These are phyloP conservation scores for Brachionus manjavacas DNA, from an alignment of 1,140 invertebrate genomes.

Conservation along the genomic window DNA sequence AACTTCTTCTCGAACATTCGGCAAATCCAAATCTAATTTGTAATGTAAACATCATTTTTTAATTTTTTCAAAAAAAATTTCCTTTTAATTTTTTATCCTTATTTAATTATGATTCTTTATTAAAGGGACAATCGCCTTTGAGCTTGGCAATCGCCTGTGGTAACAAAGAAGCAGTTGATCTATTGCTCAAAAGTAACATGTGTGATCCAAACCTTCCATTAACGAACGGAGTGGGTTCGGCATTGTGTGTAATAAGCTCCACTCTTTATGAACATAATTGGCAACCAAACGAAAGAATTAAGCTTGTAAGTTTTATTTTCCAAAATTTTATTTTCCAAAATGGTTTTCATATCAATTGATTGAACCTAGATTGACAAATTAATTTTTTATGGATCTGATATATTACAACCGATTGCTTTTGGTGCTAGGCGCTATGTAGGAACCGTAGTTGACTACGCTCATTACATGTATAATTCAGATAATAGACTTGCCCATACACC, in stretches of 20 bases:
- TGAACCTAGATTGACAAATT: constrained; percentile 53
- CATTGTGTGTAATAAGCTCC: constrained; percentile 52
- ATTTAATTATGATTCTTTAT: not conserved
- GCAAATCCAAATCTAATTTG: constrained; percentile 54
- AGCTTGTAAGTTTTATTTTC: constrained; percentile 48
- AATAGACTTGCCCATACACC: constrained; percentile 55
- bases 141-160: constrained; percentile 55
- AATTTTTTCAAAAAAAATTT: no score
- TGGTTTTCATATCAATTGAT: not conserved
- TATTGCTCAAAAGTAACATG: constrained; percentile 47
- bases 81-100: not conserved
- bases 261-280: constrained; percentile 53
- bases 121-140: constrained; percentile 52
- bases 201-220: constrained; percentile 52
- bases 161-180: constrained; percentile 47
- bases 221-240: constrained; percentile 54
- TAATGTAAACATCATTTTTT: constrained; percentile 45
- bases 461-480: constrained; percentile 54
- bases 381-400: constrained; percentile 50
- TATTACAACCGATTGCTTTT: constrained; percentile 52
- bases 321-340: not conserved
- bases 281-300: constrained; percentile 47
- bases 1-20: constrained; percentile 51
- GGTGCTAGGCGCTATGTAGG: constrained; percentile 51
- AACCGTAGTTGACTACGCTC: constrained; percentile 57